These are phyloP conservation scores for Heterodera filipjevi DNA, from an alignment of 2,888 invertebrate species.

Conservation along the genomic window DNA sequence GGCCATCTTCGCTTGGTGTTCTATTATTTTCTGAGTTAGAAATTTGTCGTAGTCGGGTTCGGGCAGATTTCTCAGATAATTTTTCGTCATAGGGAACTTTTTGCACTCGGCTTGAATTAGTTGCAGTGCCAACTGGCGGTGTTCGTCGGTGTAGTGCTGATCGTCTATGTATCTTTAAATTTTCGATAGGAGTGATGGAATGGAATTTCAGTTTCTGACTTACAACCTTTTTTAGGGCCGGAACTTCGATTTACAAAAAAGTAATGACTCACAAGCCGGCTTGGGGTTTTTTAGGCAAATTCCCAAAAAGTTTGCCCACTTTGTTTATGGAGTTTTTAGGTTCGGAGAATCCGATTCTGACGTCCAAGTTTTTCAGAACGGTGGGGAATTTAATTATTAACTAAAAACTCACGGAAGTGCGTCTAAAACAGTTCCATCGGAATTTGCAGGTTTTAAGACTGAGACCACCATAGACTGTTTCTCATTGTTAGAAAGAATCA, in stretches of 20 bases:
- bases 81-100: slow-evolving; percentile 89
- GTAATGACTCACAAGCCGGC: no score
- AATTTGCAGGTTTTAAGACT: not conserved
- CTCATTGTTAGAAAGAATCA: not conserved
- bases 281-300: no score
- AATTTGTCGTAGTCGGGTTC: slow-evolving; percentile 81
- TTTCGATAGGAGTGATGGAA: not conserved
- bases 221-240: no score
- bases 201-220: no score
- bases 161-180: slow-evolving; percentile 49
- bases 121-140: slow-evolving; percentile 76
- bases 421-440: slow-evolving; percentile 43
- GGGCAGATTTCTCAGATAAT: slow-evolving; percentile 87
- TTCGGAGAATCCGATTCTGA: no score
- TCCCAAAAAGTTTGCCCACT: no score
- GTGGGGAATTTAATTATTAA: no score
- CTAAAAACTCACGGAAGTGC: slow-evolving; percentile 52
- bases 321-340: no score
- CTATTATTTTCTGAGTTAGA: slow-evolving; percentile 53
- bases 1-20: slow-evolving; percentile 52
- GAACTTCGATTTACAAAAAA: no score
- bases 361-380: no score
- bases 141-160: slow-evolving; percentile 57
- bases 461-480: not conserved
- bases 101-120: slow-evolving; percentile 96